Evolutionary conservation across 2,888 invertebrate species (phyloP).

Genomic region (Agrilus cyanescens): DNA sequence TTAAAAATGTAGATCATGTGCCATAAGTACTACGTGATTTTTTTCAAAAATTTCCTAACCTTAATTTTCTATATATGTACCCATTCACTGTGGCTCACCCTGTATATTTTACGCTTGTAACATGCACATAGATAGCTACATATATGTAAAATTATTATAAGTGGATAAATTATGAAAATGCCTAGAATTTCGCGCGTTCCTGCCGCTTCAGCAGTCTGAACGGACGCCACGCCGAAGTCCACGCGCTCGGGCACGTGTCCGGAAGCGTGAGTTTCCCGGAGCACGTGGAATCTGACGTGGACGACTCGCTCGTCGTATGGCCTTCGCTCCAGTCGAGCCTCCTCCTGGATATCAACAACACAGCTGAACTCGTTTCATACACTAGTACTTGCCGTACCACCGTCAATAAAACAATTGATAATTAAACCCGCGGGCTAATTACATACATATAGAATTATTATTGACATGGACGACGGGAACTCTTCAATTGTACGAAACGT

Average conservation of each 20-base stretch:
- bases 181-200: constrained; percentile 7
- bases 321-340: background rate
- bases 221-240: constrained; percentile 25
- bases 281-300: constrained; percentile 33
- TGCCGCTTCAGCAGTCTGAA: background rate
- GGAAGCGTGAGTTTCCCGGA: constrained; percentile 28
- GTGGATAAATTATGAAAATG: constrained; percentile 21
- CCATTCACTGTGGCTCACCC: too few relatives aligned
- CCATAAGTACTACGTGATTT: too few relatives aligned
- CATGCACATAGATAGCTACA: background rate
- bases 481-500: too few relatives aligned
- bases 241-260: constrained; percentile 35
- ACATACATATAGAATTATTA: too few relatives aligned
- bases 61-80: too few relatives aligned
- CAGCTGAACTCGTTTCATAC: background rate
- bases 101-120: background rate
- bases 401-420: too few relatives aligned
- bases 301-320: constrained; percentile 22
- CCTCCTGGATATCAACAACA: background rate
- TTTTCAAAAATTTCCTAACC: too few relatives aligned
- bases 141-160: background rate
- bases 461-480: too few relatives aligned
- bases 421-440: too few relatives aligned
- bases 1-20: too few relatives aligned
- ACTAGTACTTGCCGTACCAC: too few relatives aligned